Evolutionary conservation across 92 coral and sea anemone genomes (phyloP).

Genomic region (Heliopora coerulea): DNA sequence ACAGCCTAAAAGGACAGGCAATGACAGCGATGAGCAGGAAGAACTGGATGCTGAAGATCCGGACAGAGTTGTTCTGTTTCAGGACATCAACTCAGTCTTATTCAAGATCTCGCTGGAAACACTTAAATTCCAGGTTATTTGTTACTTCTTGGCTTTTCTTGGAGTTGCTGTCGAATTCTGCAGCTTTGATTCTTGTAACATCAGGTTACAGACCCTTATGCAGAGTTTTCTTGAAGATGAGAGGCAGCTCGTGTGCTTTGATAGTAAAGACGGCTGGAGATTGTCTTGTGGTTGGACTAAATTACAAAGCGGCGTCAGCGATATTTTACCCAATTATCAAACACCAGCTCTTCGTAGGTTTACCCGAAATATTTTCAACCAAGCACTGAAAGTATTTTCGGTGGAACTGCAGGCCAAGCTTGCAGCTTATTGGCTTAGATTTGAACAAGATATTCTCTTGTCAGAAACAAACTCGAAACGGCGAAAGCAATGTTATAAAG

Average conservation of each 20-base stretch:
- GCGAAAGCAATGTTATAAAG: slow-evolving; percentile 62
- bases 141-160: slow-evolving; percentile 65
- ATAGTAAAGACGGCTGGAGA: not conserved
- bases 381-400: slow-evolving; percentile 65
- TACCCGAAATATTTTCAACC: slow-evolving; percentile 72
- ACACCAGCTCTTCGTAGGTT: slow-evolving; percentile 45
- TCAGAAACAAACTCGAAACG: slow-evolving; percentile 50
- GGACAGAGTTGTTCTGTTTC: slow-evolving; percentile 89
- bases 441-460: slow-evolving; percentile 60
- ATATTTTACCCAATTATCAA: slow-evolving; percentile 34
- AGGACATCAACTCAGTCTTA: slow-evolving; percentile 72
- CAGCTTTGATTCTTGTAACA: not conserved
- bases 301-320: not conserved
- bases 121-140: slow-evolving; percentile 67
- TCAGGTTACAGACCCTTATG: not conserved
- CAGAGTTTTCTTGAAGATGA: slow-evolving; percentile 23
- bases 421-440: slow-evolving; percentile 69
- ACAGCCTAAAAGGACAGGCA: slow-evolving; percentile 69
- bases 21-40: slow-evolving; percentile 27
- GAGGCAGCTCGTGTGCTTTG: not conserved
- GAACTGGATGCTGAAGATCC: slow-evolving; percentile 96
- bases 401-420: slow-evolving; percentile 57
- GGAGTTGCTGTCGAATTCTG: slow-evolving; percentile 55
- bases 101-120: slow-evolving; percentile 57
- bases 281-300: slow-evolving; percentile 20